phyloP scores from a whole-genome alignment of 2,888 invertebrate species.

The Erebia epiphron region DNA sequence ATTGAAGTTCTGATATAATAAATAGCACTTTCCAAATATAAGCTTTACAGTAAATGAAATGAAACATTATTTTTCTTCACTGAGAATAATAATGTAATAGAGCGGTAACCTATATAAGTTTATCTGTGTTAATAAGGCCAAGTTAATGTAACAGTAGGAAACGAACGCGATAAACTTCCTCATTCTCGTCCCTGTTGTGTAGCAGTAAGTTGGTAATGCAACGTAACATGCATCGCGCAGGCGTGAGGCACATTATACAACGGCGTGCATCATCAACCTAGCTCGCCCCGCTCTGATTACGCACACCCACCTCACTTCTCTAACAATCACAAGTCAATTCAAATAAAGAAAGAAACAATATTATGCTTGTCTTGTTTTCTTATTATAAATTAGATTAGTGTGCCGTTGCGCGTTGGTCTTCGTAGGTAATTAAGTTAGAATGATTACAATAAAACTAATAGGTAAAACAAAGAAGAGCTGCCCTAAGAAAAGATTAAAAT shows the following conservation, averaged over 20 bases:
- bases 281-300: slow-evolving; percentile 72
- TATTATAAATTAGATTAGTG: too few relatives aligned
- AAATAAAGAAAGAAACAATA: neutral
- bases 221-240: slow-evolving; percentile 55
- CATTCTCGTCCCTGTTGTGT: slow-evolving; percentile 63
- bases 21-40: neutral
- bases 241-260: slow-evolving; percentile 56
- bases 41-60: neutral
- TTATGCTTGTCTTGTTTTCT: neutral
- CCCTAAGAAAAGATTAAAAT: too few relatives aligned
- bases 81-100: slow-evolving; percentile 3
- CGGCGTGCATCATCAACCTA: slow-evolving; percentile 49
- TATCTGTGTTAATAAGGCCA: slow-evolving; percentile 53
- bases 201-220: slow-evolving; percentile 61
- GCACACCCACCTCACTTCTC: slow-evolving; percentile 40
- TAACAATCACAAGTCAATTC: slow-evolving; percentile 27
- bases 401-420: too few relatives aligned
- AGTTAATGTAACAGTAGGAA: slow-evolving; percentile 75
- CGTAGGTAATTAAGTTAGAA: too few relatives aligned
- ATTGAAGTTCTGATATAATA: neutral
- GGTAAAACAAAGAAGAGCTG: too few relatives aligned
- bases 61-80: neutral
- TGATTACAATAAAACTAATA: too few relatives aligned
- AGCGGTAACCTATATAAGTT: slow-evolving; percentile 37
- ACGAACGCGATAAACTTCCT: slow-evolving; percentile 63